These are phyloP conservation scores for Piliocolobus tephrosceles DNA, from an alignment of 2,113 vertebrate genomes.

Conservation along the genomic window DNA sequence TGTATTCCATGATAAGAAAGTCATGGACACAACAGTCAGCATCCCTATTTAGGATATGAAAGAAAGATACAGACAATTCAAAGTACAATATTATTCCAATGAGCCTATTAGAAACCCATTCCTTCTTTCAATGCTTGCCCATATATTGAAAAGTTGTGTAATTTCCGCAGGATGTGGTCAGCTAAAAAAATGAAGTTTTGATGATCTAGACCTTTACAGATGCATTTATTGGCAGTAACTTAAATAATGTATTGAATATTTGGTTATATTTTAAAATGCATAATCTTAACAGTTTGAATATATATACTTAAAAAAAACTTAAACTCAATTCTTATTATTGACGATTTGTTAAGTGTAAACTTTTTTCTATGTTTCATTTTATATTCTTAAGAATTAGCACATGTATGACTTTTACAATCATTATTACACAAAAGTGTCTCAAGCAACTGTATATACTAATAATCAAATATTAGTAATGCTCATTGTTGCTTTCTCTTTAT, in stretches of 20 bases:
- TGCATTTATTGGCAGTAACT: not conserved
- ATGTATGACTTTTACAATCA: not conserved
- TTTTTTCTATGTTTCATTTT: not conserved
- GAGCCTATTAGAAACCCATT: not conserved
- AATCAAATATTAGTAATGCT: not conserved
- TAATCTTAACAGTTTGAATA: not conserved
- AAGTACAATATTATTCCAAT: not conserved
- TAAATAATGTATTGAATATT: not conserved
- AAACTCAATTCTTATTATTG: not conserved
- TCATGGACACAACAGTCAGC: not conserved
- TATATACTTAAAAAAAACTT: not conserved
- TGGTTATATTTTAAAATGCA: not conserved
- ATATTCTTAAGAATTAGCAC: not conserved
- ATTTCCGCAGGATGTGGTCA: not conserved
- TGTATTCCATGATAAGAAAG: not conserved
- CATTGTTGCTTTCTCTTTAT: not conserved
- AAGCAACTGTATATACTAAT: not conserved
- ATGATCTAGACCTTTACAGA: not conserved
- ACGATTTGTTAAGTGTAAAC: not conserved
- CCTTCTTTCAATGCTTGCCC: not conserved
- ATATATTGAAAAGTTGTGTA: not conserved
- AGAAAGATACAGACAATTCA: not conserved
- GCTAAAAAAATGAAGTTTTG: not conserved
- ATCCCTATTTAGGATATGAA: not conserved
- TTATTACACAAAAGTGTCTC: not conserved